Evolutionary conservation across 2,888 invertebrate species (phyloP), one percentile per base, ranked within the genome.

Genomic region (Patella caerulea): DNA sequence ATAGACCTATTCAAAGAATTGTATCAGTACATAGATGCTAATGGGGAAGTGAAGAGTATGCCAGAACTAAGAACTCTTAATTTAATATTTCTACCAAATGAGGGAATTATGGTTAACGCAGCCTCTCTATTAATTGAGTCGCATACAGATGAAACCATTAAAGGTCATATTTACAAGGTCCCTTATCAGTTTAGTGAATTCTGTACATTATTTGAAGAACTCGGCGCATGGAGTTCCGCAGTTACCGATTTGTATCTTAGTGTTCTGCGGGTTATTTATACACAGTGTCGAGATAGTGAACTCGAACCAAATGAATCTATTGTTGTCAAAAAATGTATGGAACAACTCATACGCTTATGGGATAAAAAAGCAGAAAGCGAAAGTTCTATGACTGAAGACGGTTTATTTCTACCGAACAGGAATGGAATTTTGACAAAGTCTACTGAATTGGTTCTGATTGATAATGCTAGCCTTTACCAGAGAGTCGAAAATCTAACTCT

Each of bases 241-340:
- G 65, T 24, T 24, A 24, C 65, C n/a, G 19, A 19, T 11, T 24
- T 65, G 19, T 65, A 65, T 14, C 24, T 65, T 19, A 17, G 24
- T 11, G 65, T 65, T 12, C 65, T 65, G 11, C 11, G 24, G 24
- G 65, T 24, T 12, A 24, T 65, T 19, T 19, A 24, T 65, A 65
- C 19, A 12, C 19, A 65, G 14, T 65, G 65, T 19, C 11, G 24
- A 65, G 19, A 1, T 3, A 74, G 76, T 4, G 71, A 74, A 53
- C 72, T 86, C 15, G 56, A 77, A 19, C 83, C 85, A 29, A 81
- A 84, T 78, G 86, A 86, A 54, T 54, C 78, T 17, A 17, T 17
- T 52, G 73, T 75, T 17, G 82, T 80, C 11, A 72, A 74, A 52
- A 81, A 74, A 65, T 85, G 86, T 34, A 71, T 83, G 45, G 55